Conservation (phyloP, 2,888 invertebrate genomes). For the Frankliniella intonsa region DNA sequence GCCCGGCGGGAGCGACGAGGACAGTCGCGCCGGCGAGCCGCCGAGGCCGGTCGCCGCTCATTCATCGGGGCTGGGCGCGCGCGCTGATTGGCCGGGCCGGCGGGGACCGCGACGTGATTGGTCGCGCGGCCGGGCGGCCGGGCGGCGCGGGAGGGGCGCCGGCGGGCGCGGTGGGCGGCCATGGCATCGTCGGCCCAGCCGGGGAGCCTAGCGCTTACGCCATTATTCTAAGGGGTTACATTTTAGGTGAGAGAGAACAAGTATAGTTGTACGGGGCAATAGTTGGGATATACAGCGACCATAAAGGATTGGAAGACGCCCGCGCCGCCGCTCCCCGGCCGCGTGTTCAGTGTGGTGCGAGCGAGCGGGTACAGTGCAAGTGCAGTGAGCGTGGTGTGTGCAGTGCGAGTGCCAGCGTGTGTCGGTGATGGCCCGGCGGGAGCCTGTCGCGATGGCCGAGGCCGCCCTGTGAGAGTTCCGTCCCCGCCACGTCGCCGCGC, state of each 20-base stretch:
- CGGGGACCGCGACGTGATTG: constrained; percentile 30
- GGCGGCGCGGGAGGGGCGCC: constrained; percentile 47
- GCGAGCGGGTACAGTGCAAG: constrained; percentile 45
- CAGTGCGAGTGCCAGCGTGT: constrained; percentile 39
- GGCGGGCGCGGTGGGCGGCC: constrained; percentile 19
- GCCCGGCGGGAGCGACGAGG: too few species aligned
- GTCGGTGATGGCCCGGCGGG: constrained; percentile 11
- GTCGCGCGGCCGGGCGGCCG: constrained; percentile 43
- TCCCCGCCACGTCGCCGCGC: neutral
- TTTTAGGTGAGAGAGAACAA: constrained; percentile 26
- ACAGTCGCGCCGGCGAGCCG: constrained; percentile 38
- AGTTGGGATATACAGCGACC: constrained; percentile 33
- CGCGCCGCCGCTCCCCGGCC: neutral
- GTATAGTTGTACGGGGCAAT: constrained; percentile 26
- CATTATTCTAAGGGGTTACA: constrained; percentile 52
- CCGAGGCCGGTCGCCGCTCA: constrained; percentile 38
- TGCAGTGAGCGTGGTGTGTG: constrained; percentile 42
- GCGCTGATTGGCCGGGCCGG: neutral
- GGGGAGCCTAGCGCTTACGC: constrained; percentile 39
- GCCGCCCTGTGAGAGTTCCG: neutral
- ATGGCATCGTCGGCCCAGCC: neutral
- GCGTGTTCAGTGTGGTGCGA: constrained; percentile 47
- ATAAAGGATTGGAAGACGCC: constrained; percentile 36
- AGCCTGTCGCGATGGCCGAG: neutral
- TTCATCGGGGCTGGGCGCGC: constrained; percentile 46